These are phyloP conservation scores for Conger conger DNA, from an alignment of 2,113 vertebrate species.

Conservation along the genomic window DNA sequence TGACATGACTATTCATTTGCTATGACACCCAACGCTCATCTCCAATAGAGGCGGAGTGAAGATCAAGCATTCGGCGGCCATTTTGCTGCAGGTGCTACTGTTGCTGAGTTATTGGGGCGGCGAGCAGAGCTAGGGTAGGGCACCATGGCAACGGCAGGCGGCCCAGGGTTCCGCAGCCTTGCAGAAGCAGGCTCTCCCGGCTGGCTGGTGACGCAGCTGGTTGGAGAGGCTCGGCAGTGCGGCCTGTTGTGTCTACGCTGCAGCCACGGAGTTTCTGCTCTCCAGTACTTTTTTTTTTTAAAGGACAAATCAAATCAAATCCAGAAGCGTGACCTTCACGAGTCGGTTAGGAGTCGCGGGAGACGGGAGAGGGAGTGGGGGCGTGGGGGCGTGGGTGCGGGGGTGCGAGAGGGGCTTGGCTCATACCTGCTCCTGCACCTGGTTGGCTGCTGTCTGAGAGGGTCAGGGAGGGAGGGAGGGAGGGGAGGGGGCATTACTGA, in stretches of 20 bases:
- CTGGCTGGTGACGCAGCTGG: neutral
- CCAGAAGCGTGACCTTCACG: neutral
- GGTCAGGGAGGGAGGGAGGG: neutral
- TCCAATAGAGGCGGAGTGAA: neutral
- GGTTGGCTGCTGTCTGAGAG: neutral
- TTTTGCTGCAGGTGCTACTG: neutral
- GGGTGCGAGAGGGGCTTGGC: neutral
- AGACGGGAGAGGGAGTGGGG: neutral
- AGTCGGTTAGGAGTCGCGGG: neutral
- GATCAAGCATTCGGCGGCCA: neutral
- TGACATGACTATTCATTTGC: neutral
- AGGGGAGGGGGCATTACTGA: neutral
- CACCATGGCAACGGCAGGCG: neutral
- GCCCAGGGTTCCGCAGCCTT: neutral
- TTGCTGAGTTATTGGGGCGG: neutral
- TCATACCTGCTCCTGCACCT: neutral
- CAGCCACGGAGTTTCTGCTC: neutral
- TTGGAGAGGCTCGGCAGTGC: neutral
- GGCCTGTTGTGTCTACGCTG: neutral
- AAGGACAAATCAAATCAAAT: neutral
- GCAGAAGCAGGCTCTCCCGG: neutral
- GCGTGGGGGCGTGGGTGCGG: neutral
- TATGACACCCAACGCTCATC: neutral
- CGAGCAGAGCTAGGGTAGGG: neutral
- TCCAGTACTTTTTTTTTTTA: neutral